A percentile compares a stretch with the other conserved stretches of the same genome.
Conservation (phyloP, 2,113 vertebrate genomes). For the Callocephalon fimbriatum region DNA sequence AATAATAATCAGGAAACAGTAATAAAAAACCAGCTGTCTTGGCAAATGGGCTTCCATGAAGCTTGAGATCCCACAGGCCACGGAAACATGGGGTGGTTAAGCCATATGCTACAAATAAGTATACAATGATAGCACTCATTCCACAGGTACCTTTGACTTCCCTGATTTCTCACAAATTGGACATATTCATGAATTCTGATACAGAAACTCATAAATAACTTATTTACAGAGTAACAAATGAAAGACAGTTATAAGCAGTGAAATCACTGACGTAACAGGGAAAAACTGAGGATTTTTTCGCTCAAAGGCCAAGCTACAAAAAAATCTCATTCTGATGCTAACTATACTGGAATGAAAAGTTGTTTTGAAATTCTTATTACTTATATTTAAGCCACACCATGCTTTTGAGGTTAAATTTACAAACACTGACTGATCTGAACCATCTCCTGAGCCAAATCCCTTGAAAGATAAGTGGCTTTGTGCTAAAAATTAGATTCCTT, state of each 20-base stretch:
- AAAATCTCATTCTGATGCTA: neutral
- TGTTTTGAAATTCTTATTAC: neutral
- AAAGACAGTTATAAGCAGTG: neutral
- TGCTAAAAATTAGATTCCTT: neutral
- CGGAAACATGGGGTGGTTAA: neutral
- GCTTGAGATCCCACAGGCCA: neutral
- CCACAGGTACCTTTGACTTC: neutral
- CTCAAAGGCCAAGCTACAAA: neutral
- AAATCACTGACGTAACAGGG: neutral
- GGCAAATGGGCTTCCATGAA: neutral
- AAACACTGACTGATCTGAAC: neutral
- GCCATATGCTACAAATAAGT: neutral
- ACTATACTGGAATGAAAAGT: neutral
- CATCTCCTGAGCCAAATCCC: neutral
- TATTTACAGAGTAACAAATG: neutral
- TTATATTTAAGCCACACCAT: neutral
- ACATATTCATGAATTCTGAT: neutral
- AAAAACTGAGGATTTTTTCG: neutral
- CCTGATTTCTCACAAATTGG: neutral
- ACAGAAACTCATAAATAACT: neutral
- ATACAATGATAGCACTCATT: neutral
- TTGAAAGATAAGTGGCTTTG: neutral
- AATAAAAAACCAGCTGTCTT: neutral
- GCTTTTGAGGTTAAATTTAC: neutral
- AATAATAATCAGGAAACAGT: slow-evolving; percentile 30